Base-by-base conservation (phyloP, 2,888 invertebrate species). In the Volucella inflata region DNA sequence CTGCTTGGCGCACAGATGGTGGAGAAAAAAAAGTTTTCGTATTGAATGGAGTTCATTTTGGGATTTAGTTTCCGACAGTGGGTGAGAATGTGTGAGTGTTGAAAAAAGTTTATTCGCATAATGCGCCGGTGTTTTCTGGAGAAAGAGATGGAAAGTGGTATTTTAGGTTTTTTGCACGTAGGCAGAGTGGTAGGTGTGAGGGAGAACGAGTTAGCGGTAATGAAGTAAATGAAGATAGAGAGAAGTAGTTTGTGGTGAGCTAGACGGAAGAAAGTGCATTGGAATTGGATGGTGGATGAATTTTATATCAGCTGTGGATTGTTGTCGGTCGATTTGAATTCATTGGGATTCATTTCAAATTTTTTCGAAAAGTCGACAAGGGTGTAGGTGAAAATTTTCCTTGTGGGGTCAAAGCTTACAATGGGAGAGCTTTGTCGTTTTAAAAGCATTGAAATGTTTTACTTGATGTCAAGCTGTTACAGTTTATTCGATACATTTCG, bases 51-150 rank as follows among this genome's bases (percentile, higher is more conserved):
- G 71, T 84, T 84, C 84, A 84, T 75, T 74, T 40, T 75, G 40
- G 10, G 17, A 53, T 14, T 72, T 57, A 48, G 53, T 53, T 65
- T 64, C 30, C 40, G 36, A 53, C 57, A 51, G 21, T 17, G 44
- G 70, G 53, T 59, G 53, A 36, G 64, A 11, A 50, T 76, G 65
- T 60, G 60, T 79, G 55, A 36, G 77, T 78, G 78, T 59, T 60
- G 59, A 60, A 60, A 60, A 48, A 70, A 67, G 48, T 70, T 36
- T 30, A 76, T 78, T 68, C 53, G 79, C 71, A 57, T 65, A 84
- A 76, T 80, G 85, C 85, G 81, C 85, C 85, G 85, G 85, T 70
- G 72, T 75, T 80, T 76, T 53, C 80, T 85, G 85, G 81, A 85
- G 68, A 81, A 10, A 67, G 85, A 81, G 81, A 62, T 1, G 10